phyloP scores from a whole-genome alignment of 2,113 vertebrate species.

The Aythya baeri region DNA sequence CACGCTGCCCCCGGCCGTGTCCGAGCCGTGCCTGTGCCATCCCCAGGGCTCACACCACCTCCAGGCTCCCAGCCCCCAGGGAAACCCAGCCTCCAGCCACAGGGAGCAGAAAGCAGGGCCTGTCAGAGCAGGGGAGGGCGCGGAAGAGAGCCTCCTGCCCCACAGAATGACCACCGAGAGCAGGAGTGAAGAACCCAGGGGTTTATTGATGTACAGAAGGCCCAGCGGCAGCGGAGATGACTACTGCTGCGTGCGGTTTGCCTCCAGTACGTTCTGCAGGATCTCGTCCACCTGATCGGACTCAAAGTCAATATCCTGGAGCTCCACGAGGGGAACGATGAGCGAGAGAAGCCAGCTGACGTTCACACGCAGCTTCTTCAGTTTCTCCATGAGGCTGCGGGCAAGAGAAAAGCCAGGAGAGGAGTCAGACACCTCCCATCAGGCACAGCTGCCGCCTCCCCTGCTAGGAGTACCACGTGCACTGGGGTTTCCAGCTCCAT shows the following conservation, averaged over 20 bases:
- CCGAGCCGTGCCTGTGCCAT: fast-evolving
- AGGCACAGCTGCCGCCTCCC: neutral
- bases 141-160: neutral
- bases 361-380: constrained; percentile 75
- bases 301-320: constrained; percentile 80
- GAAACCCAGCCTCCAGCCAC: neutral
- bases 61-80: neutral
- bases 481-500: neutral
- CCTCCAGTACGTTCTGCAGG: constrained; percentile 84
- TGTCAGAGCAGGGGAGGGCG: neutral
- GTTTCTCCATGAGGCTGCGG: constrained; percentile 74
- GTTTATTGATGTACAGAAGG: constrained; percentile 11
- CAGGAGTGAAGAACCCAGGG: neutral
- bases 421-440: neutral
- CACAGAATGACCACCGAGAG: neutral
- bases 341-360: constrained; percentile 81
- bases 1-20: neutral
- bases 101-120: neutral
- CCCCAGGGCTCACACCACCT: neutral
- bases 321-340: constrained; percentile 82
- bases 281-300: constrained; percentile 81
- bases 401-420: constrained; percentile 45
- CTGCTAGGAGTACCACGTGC: neutral
- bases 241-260: constrained; percentile 71
- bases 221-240: neutral